These are phyloP conservation scores for Nannoperca obscura DNA, from an alignment of 2,797 vertebrate genomes.

Conservation along the genomic window DNA sequence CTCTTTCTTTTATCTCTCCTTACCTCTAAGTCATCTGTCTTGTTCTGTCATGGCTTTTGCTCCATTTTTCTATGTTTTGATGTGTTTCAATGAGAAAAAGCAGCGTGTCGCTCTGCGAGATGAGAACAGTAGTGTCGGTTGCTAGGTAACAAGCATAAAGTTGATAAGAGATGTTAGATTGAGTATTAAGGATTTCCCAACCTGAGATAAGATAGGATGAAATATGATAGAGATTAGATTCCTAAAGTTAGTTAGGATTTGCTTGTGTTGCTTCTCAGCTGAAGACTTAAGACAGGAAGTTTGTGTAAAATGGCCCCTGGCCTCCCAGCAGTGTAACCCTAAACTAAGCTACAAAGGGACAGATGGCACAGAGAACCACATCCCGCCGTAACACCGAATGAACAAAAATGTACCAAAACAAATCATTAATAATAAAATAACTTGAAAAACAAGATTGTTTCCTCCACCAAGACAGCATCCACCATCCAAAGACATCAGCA, in stretches of 20 bases:
- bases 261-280: no score
- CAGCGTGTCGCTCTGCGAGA: fast-evolving
- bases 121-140: neutral
- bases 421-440: no score
- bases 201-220: neutral
- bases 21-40: neutral
- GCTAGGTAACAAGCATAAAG: neutral
- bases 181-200: neutral
- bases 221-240: neutral
- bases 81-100: neutral
- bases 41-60: no score
- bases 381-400: no score
- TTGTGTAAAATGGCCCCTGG: constrained; percentile 65
- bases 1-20: neutral
- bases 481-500: neutral
- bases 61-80: neutral
- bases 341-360: no score
- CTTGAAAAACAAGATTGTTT: neutral
- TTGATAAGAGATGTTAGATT: neutral
- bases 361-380: no score
- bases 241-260: no score
- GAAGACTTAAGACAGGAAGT: no score
- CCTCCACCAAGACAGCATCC: neutral
- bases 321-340: constrained; percentile 92
- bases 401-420: no score